Percentiles rank a stretch among this genome's conserved stretches.
Evolutionary conservation across 92 coral and sea anemone genomes (phyloP).

Genomic region (Umimayanthus chanpuru): DNA sequence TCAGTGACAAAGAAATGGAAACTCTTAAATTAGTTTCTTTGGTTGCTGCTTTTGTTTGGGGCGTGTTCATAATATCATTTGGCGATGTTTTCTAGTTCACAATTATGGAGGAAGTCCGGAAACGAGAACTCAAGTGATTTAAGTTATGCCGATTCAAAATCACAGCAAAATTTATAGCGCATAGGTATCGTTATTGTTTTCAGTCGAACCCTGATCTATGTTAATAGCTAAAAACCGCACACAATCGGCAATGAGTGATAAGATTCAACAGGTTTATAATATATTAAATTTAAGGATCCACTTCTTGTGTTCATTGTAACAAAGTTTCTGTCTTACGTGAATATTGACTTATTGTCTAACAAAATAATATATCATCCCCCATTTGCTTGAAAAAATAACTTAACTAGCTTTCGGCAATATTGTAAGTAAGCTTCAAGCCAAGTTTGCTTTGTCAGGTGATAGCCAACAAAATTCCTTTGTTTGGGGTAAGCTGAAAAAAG

Average conservation of each 20-base stretch:
- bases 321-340: background rate
- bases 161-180: slow-evolving; percentile 15
- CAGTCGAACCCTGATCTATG: background rate
- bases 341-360: background rate
- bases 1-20: background rate
- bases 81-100: background rate
- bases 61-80: background rate
- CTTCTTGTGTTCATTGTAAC: background rate
- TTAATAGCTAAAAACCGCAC: background rate
- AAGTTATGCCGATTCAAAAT: slow-evolving; percentile 11
- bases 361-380: background rate
- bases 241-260: background rate
- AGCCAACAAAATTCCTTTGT: background rate
- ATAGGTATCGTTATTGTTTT: background rate
- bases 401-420: background rate
- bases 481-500: background rate
- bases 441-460: background rate
- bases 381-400: background rate
- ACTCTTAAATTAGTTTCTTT: too few species aligned
- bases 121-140: background rate
- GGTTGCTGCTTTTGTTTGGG: background rate
- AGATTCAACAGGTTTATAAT: background rate
- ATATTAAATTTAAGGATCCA: too few species aligned
- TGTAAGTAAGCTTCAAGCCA: background rate
- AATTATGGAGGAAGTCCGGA: slow-evolving; percentile 16